These are phyloP conservation scores for Hiodon tergisus DNA, from an alignment of 2,113 vertebrate species.

Conservation along the genomic window DNA sequence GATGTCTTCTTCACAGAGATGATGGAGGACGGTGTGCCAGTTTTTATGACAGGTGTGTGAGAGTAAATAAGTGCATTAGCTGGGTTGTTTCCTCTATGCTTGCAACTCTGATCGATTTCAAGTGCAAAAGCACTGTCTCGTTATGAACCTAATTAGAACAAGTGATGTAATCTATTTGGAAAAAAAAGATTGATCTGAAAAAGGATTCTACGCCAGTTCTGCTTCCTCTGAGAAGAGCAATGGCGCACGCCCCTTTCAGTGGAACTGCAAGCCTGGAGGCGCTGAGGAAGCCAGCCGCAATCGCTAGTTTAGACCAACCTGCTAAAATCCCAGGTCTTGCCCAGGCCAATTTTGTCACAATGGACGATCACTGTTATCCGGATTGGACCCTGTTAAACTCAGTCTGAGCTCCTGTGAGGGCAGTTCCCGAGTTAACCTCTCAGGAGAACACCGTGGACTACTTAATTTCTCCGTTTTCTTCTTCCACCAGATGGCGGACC, in stretches of 20 bases:
- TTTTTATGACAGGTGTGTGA: background rate
- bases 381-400: background rate
- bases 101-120: conserved; percentile 4
- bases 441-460: background rate
- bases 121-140: background rate
- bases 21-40: background rate
- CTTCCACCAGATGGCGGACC: conserved; percentile 83
- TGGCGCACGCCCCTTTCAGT: background rate
- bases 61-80: background rate
- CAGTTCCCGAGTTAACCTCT: background rate
- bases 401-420: background rate
- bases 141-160: conserved; percentile 9
- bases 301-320: too few relatives aligned
- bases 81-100: background rate
- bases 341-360: too few relatives aligned
- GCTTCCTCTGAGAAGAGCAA: background rate
- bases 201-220: background rate
- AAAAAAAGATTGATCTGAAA: background rate
- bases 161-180: background rate
- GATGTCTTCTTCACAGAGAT: background rate
- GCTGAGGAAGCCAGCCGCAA: too few relatives aligned
- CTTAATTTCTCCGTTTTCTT: background rate
- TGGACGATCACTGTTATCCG: too few relatives aligned
- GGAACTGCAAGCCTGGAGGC: too few relatives aligned
- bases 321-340: too few relatives aligned